These are phyloP conservation scores for Girardinus metallicus DNA, from an alignment of 2,797 vertebrate genomes.

Conservation along the genomic window DNA sequence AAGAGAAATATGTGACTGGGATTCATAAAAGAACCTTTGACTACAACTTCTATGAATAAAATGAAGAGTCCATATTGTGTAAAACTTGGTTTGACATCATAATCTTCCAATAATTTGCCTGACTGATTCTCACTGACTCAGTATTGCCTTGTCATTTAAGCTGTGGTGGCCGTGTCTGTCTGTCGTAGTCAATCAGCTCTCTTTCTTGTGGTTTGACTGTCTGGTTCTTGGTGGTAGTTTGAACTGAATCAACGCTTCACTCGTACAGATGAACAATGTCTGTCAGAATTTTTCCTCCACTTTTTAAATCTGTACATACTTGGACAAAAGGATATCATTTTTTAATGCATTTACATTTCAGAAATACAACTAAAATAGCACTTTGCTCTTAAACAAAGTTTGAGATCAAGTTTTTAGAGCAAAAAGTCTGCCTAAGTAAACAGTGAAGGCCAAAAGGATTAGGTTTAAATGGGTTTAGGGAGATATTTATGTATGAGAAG, in stretches of 20 bases:
- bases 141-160: conserved; percentile 51
- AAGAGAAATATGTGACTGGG: conserved; percentile 11
- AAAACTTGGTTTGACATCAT: conserved; percentile 49
- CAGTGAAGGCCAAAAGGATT: conserved; percentile 65
- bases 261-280: conserved; percentile 37
- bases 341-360: conserved; percentile 22
- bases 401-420: conserved; percentile 26
- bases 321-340: conserved; percentile 14
- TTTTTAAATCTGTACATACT: conserved; percentile 28
- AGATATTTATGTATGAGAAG: conserved; percentile 77
- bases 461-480: conserved; percentile 58
- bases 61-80: conserved; percentile 44
- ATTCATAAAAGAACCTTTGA: conserved; percentile 32
- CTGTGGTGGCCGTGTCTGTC: conserved; percentile 30
- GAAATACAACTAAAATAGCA: conserved; percentile 21
- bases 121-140: conserved; percentile 49
- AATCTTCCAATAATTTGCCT: conserved; percentile 67
- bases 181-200: conserved; percentile 55
- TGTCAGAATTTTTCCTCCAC: conserved; percentile 44
- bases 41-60: conserved; percentile 34
- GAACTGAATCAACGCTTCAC: conserved; percentile 57
- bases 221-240: conserved; percentile 36
- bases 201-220: conserved; percentile 45
- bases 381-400: conserved; percentile 42
- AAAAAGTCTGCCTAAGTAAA: conserved; percentile 45